Conservation (phyloP, 2,113 vertebrate species). For the Protomyctophum bolini region DNA sequence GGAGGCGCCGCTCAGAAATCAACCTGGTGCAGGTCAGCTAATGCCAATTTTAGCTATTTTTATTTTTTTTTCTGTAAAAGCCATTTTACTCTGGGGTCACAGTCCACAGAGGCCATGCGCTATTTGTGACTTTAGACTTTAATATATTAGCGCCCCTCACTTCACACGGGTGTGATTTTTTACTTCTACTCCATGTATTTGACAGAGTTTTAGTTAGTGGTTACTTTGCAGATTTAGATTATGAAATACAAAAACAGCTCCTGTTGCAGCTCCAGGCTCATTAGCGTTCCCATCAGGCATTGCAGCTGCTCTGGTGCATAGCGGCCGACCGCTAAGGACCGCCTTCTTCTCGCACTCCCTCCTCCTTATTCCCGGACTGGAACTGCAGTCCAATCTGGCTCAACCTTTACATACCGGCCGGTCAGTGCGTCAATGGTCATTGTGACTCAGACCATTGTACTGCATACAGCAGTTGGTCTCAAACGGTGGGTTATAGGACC, state of each 20-base stretch:
- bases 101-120: no score
- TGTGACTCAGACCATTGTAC: constrained; percentile 13
- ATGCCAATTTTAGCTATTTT: neutral
- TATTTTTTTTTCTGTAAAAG: neutral
- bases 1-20: no score
- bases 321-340: neutral
- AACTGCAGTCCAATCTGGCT: constrained; percentile 33
- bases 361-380: constrained; percentile 36
- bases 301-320: constrained; percentile 49
- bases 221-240: no score
- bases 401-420: constrained; percentile 13
- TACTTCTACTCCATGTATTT: no score
- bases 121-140: neutral
- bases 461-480: neutral
- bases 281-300: constrained; percentile 43
- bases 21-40: no score
- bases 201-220: no score
- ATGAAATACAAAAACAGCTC: no score
- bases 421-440: constrained; percentile 12
- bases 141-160: no score
- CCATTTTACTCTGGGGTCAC: neutral
- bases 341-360: constrained; percentile 13
- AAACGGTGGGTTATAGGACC: neutral
- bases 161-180: no score
- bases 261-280: constrained; percentile 4